Base-by-base conservation (phyloP, 1,140 invertebrate genomes). In the Bombus consobrinus region DNA sequence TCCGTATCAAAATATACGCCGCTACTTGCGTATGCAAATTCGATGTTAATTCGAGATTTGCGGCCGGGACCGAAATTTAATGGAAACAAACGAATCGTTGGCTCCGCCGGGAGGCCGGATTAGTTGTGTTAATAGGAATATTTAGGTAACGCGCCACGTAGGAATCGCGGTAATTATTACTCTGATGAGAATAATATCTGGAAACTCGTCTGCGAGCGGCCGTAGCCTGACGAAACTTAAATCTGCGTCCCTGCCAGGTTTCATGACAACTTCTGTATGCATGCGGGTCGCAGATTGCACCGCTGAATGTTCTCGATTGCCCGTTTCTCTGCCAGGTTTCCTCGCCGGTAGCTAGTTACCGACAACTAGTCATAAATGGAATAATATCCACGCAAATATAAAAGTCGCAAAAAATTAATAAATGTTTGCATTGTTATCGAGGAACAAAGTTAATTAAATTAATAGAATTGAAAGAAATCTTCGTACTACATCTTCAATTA, bases 221-320 rank as follows among this genome's bases (percentile, higher is more conserved):
- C 47, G 18, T 22, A 8, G 10, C 59, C 32, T 75, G 75, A 85
- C 64, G 78, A 76, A 81, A 83, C 72, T 73, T 53, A 53, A 73
- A 73, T 77, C 68, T 69, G 28, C 43, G 18, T 43, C n/a, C 34
- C 64, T 41, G 68, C 47, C 43, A 43, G 43, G 57, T 75, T 68
- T 74, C 68, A n/a, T 37, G 79, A 78, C 73, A 83, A 73, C 57
- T 77, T 41, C 72, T 59, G 66, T 88, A 77, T 85, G 74, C 53
- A 76, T 81, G 78, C 78, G 76, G 73, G 43, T 34, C 53, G 74
- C 57, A 78, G 88, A 81, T 81, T 77, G 53, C 83, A 34, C 47
- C 37, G 53, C 72, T 80, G 79, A 85, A 69, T 78, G 87, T 68
- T 41, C 83, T 86, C 62, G 83, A 86, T 62, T 66, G 75, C 83